Conservation (phyloP, 2,797 vertebrate species). For the Craterocephalus amniculus region DNA sequence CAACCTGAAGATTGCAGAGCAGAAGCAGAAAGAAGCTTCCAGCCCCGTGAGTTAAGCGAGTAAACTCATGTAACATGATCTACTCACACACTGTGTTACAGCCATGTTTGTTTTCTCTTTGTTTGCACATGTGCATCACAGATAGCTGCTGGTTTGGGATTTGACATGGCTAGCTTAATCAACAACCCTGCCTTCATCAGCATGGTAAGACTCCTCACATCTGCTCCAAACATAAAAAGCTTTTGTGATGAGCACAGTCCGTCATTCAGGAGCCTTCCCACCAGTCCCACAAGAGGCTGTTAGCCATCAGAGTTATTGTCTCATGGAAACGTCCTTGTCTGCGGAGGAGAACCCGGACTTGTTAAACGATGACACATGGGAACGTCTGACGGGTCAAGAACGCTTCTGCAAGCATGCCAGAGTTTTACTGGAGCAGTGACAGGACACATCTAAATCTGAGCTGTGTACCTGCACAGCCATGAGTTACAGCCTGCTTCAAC, state of each 20-base stretch:
- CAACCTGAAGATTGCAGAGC: constrained; percentile 96
- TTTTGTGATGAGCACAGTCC: background rate
- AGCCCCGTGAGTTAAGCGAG: constrained; percentile 88
- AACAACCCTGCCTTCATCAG: constrained; percentile 99
- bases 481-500: background rate
- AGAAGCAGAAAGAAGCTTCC: constrained; percentile 92
- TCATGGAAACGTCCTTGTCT: constrained; percentile 7
- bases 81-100: background rate
- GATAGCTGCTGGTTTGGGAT: constrained; percentile 93
- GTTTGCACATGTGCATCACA: constrained; percentile 65
- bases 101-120: background rate
- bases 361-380: constrained; percentile 37
- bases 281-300: constrained; percentile 32
- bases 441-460: constrained; percentile 28
- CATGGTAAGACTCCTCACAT: constrained; percentile 87
- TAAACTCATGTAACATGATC: background rate
- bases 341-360: constrained; percentile 5
- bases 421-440: constrained; percentile 30
- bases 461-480: background rate
- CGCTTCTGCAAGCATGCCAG: constrained; percentile 24
- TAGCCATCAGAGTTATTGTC: constrained; percentile 39
- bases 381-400: constrained; percentile 27
- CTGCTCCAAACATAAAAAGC: background rate
- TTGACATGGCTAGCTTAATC: constrained; percentile 99
- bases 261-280: constrained; percentile 2